Conservation (phyloP, 2,797 vertebrate genomes). For the Lepus townsendii region DNA sequence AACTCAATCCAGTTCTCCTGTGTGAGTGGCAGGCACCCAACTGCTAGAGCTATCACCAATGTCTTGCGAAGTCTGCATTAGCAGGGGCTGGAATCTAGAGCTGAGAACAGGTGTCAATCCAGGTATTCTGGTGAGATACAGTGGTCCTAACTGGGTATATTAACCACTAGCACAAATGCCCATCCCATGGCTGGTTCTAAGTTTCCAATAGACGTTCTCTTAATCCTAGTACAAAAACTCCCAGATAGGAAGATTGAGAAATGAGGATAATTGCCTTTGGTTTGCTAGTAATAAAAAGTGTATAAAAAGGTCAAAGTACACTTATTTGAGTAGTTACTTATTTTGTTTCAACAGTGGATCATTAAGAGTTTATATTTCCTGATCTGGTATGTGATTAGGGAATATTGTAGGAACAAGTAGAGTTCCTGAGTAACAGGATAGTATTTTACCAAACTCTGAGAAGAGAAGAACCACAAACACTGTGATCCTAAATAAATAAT, state of each 20-base stretch:
- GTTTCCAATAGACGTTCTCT: neutral
- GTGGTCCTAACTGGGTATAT: too few species aligned
- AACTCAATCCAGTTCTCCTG: too few species aligned
- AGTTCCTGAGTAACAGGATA: neutral
- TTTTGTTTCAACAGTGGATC: neutral
- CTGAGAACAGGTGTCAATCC: too few species aligned
- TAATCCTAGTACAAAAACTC: neutral
- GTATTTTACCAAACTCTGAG: neutral
- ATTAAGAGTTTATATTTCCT: conserved; percentile 17
- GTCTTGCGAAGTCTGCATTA: too few species aligned
- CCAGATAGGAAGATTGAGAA: neutral
- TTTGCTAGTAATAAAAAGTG: neutral
- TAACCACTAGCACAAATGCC: too few species aligned
- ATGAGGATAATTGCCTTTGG: neutral
- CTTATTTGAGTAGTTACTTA: neutral
- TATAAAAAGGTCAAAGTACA: neutral
- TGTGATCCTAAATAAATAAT: neutral
- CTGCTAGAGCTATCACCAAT: too few species aligned
- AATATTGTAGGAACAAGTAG: neutral
- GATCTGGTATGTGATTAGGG: neutral
- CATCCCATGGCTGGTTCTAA: neutral
- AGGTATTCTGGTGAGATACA: too few species aligned
- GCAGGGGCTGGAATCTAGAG: too few species aligned
- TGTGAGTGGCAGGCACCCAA: too few species aligned
- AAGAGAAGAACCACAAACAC: neutral